phyloP scores from a whole-genome alignment of 2,888 invertebrate genomes.

The Habroteleia sp. region DNA sequence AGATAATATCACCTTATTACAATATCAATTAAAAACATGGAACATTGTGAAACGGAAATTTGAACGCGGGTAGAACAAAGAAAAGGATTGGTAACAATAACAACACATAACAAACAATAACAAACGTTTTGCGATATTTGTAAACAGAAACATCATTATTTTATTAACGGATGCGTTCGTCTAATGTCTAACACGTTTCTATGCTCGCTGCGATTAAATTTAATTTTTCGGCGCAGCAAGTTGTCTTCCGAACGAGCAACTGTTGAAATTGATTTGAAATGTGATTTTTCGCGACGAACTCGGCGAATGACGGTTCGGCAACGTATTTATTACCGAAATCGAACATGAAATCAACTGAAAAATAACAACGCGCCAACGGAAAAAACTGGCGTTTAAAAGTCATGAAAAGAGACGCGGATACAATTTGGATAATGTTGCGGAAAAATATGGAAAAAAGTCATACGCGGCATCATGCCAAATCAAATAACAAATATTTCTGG shows the following conservation, averaged over 20 bases:
- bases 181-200: too few species aligned
- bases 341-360: slow-evolving; percentile 50
- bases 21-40: not conserved
- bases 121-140: too few species aligned
- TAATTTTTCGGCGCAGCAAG: slow-evolving; percentile 65
- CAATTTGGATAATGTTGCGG: slow-evolving; percentile 60
- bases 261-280: slow-evolving; percentile 62
- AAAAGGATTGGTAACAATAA: slow-evolving; percentile 1
- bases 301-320: slow-evolving; percentile 29
- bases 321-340: slow-evolving; percentile 53
- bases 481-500: slow-evolving; percentile 58
- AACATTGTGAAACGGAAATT: not conserved
- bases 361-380: slow-evolving; percentile 41
- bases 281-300: slow-evolving; percentile 57
- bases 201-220: slow-evolving; percentile 65
- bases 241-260: slow-evolving; percentile 64
- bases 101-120: too few species aligned
- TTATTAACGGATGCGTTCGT: too few species aligned
- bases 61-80: not conserved
- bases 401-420: slow-evolving; percentile 49
- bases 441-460: slow-evolving; percentile 44
- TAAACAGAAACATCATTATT: too few species aligned
- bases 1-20: too few species aligned
- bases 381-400: slow-evolving; percentile 50
- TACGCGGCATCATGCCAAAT: slow-evolving; percentile 47